Percentiles rank a stretch among this genome's conserved stretches.
Conservation (phyloP, 2,113 vertebrate species). For the Mustela lutreola region DNA sequence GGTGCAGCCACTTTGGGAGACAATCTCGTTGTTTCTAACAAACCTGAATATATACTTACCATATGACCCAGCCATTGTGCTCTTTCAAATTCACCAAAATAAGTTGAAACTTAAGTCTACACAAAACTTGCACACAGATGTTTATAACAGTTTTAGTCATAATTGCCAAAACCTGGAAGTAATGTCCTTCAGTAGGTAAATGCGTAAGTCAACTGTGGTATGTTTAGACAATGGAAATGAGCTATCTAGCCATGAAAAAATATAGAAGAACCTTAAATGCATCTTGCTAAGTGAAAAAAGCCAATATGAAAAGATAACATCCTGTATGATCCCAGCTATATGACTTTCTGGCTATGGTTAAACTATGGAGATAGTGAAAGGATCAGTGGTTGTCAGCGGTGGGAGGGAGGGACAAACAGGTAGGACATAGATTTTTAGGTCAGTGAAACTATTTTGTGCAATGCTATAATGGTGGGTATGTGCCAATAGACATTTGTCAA, state of each 20-base stretch:
- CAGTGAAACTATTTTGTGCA: background rate
- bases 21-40: background rate
- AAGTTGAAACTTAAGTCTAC: background rate
- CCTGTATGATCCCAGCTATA: background rate
- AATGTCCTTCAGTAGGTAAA: conserved; percentile 11
- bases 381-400: background rate
- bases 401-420: background rate
- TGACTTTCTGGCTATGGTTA: background rate
- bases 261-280: background rate
- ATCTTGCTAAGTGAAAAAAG: conserved; percentile 15
- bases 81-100: conserved; percentile 37
- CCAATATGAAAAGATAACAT: background rate
- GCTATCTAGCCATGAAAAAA: background rate
- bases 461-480: background rate
- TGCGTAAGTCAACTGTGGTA: background rate
- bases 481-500: background rate
- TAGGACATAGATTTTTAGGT: background rate
- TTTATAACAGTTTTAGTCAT: background rate
- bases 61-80: background rate
- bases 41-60: background rate
- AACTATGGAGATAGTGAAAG: background rate
- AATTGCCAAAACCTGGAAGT: background rate
- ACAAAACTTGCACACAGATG: background rate
- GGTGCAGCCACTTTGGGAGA: background rate
- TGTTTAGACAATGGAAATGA: background rate